Evolutionary conservation across 92 coral and sea anemone species (phyloP), one percentile per base, ranked within the genome.

Genomic region (Nematostella vectensis): DNA sequence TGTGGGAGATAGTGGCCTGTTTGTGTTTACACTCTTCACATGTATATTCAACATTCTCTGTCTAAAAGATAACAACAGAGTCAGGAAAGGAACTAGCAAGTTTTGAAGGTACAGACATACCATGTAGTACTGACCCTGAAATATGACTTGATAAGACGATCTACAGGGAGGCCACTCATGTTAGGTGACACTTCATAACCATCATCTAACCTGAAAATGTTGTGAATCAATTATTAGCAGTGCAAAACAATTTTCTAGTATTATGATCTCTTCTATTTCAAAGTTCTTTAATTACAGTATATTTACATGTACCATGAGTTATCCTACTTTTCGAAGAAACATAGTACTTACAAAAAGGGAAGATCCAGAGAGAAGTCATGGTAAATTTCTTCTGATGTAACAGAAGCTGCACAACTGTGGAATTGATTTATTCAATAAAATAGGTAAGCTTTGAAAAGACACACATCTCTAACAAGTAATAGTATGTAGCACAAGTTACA

Each of bases 291-390:
- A n/a, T n/a, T n/a, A n/a, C n/a, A n/a, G n/a, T n/a, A n/a, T n/a
- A n/a, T n/a, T n/a, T n/a, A n/a, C n/a, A n/a, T n/a, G n/a, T n/a
- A n/a, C n/a, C n/a, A n/a, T n/a, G n/a, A n/a, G n/a, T n/a, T n/a
- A n/a, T n/a, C n/a, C n/a, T n/a, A n/a, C n/a, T n/a, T n/a, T n/a
- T n/a, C n/a, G n/a, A n/a, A n/a, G n/a, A n/a, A n/a, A n/a, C n/a
- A 15, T 33, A 6, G 2, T 15, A 76, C 94, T 70, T 78, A 89
- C 97, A 82, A 55, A 13, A 58, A 11, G 96, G 96, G 8, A 52
- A 89, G 61, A 48, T 85, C 88, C 57, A 89, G 71, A 1, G 97
- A 89, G 57, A 89, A 83, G 29, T 80, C 89, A 71, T 83, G 85
- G 59, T 76, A 77, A 48, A 85, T 52, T 65, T 89, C 97, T 51